Conservation (phyloP, 2,888 invertebrate species). For the Tinea semifulvella region DNA sequence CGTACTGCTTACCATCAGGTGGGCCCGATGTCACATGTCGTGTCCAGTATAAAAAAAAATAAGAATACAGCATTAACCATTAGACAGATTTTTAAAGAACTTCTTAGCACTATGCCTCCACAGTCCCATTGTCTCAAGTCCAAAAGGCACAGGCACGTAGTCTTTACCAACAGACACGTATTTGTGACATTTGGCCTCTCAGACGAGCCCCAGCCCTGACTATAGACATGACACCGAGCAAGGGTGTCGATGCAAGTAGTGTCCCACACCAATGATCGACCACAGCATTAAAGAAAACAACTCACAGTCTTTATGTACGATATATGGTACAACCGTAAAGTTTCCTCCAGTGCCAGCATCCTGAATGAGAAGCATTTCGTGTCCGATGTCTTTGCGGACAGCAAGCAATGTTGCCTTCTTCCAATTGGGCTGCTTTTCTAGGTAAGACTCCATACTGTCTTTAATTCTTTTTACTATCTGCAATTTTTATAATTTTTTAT, state of each 20-base stretch:
- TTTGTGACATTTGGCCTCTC: no score
- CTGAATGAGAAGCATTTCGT: slow-evolving; percentile 41
- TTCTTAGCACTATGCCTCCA: no score
- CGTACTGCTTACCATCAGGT: no score
- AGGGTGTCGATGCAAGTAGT: no score
- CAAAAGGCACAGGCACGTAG: no score
- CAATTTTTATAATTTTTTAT: neutral
- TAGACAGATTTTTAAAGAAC: no score
- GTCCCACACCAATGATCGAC: no score
- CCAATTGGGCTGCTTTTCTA: slow-evolving; percentile 43
- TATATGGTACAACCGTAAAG: slow-evolving; percentile 40
- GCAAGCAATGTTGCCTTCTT: slow-evolving; percentile 36
- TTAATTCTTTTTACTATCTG: slow-evolving; percentile 37
- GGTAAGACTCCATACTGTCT: slow-evolving; percentile 43
- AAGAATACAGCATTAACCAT: no score
- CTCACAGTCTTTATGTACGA: slow-evolving; percentile 36
- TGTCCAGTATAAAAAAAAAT: no score
- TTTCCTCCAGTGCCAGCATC: slow-evolving; percentile 44
- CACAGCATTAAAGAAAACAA: slow-evolving; percentile 24
- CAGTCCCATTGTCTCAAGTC: no score
- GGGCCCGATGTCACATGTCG: no score
- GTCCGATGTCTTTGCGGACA: slow-evolving; percentile 30
- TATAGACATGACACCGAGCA: slow-evolving; percentile 31
- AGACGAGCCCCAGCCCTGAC: slow-evolving; percentile 29
- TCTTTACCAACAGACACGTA: no score